These are phyloP conservation scores for Sebastes trivittatus DNA, from an alignment of 2,797 vertebrate genomes.

Conservation along the genomic window DNA sequence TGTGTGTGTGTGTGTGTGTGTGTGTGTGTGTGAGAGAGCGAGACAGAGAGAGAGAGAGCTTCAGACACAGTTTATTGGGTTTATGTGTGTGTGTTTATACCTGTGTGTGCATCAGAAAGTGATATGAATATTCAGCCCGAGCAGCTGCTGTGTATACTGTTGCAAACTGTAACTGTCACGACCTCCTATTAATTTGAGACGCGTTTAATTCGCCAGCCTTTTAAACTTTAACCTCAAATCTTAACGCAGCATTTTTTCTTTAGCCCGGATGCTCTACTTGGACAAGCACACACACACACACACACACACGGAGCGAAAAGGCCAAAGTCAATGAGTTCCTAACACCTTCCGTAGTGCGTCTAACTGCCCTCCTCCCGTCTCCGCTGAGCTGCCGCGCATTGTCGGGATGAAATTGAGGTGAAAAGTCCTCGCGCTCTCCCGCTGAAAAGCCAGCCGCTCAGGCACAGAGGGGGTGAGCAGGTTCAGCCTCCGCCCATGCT, in stretches of 20 bases:
- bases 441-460: constrained; percentile 49
- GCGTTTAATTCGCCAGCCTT: constrained; percentile 27
- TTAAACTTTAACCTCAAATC: constrained; percentile 36
- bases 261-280: background rate
- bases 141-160: constrained; percentile 26
- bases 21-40: constrained; percentile 26
- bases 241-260: constrained; percentile 3
- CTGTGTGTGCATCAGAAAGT: constrained; percentile 9
- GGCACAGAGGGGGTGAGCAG: constrained; percentile 61
- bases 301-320: constrained; percentile 23
- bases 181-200: constrained; percentile 43
- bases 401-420: constrained; percentile 73
- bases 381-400: constrained; percentile 39
- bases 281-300: background rate
- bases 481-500: constrained; percentile 69
- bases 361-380: constrained; percentile 5
- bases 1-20: constrained; percentile 8
- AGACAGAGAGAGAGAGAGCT: constrained; percentile 18
- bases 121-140: constrained; percentile 28
- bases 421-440: constrained; percentile 53
- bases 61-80: constrained; percentile 64
- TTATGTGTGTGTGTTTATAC: constrained; percentile 44
- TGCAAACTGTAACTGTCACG: background rate
- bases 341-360: constrained; percentile 31
- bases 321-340: constrained; percentile 58